These are phyloP conservation scores for Clarias magur DNA, from an alignment of 2,113 vertebrate species.

Conservation along the genomic window DNA sequence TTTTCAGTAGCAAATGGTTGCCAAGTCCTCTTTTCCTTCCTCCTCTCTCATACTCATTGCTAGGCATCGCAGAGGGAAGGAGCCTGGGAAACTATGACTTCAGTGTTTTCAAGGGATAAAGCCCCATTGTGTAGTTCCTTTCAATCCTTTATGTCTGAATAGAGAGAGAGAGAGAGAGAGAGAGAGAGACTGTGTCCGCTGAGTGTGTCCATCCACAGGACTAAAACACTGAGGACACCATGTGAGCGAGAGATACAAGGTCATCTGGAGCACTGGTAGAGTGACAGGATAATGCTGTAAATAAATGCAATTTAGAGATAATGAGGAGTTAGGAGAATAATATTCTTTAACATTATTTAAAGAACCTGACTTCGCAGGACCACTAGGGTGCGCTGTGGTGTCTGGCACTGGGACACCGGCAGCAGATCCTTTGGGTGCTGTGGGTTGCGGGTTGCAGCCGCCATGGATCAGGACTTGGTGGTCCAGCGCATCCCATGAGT, in stretches of 20 bases:
- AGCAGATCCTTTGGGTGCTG: too few species aligned
- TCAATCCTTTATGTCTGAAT: slow-evolving; percentile 69
- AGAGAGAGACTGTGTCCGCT: background rate
- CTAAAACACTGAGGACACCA: slow-evolving; percentile 25
- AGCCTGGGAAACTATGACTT: slow-evolving; percentile 80
- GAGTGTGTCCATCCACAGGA: slow-evolving; percentile 27
- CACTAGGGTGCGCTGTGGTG: too few species aligned
- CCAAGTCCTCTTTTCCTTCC: slow-evolving; percentile 39
- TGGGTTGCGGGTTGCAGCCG: too few species aligned
- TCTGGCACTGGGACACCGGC: too few species aligned
- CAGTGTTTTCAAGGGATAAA: slow-evolving; percentile 79
- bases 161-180: slow-evolving; percentile 46
- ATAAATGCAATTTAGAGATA: slow-evolving; percentile 8
- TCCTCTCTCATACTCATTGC: slow-evolving; percentile 55
- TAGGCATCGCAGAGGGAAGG: slow-evolving; percentile 65
- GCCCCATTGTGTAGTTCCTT: slow-evolving; percentile 74
- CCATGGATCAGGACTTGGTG: too few species aligned
- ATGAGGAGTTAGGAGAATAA: background rate
- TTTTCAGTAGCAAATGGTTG: slow-evolving; percentile 58
- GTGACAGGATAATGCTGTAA: slow-evolving; percentile 7
- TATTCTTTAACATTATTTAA: too few species aligned
- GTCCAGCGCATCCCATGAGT: too few species aligned
- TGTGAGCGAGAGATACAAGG: slow-evolving; percentile 27
- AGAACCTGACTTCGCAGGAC: too few species aligned
- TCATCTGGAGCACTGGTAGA: slow-evolving; percentile 37